Conservation (phyloP, 2,888 invertebrate genomes). For the Achlya flavicornis region DNA sequence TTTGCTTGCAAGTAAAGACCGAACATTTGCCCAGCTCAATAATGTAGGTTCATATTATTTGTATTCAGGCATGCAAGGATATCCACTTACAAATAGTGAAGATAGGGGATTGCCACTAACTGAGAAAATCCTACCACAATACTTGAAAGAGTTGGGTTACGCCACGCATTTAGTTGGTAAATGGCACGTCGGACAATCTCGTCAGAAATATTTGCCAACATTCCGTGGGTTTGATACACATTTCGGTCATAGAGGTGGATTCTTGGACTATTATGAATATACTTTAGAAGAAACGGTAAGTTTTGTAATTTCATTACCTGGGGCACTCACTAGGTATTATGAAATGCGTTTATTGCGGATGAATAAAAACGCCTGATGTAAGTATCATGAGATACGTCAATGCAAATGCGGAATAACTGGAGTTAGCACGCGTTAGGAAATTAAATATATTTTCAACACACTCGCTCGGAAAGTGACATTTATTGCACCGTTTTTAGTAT, state of each 20-base stretch:
- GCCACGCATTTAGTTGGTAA: slow-evolving; percentile 91
- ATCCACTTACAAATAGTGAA: slow-evolving; percentile 70
- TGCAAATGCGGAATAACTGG: too few relatives aligned
- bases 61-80: slow-evolving; percentile 71
- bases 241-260: slow-evolving; percentile 93
- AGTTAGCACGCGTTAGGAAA: too few relatives aligned
- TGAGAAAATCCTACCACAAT: slow-evolving; percentile 83
- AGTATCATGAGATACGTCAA: too few relatives aligned
- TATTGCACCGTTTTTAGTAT: too few relatives aligned
- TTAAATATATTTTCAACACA: too few relatives aligned
- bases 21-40: neutral
- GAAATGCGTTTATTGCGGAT: too few relatives aligned
- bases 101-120: slow-evolving; percentile 70
- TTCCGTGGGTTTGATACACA: slow-evolving; percentile 91
- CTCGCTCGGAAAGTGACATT: too few relatives aligned
- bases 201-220: slow-evolving; percentile 85
- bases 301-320: slow-evolving; percentile 15
- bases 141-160: slow-evolving; percentile 88
- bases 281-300: slow-evolving; percentile 61
- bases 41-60: neutral
- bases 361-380: too few relatives aligned
- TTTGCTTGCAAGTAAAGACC: too few relatives aligned
- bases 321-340: too few relatives aligned
- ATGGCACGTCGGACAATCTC: slow-evolving; percentile 87
- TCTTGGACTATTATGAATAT: slow-evolving; percentile 90